Evolutionary conservation across 2,113 vertebrate genomes (phyloP), one percentile per base, ranked within the genome.

Genomic region (Mirza zaza): DNA sequence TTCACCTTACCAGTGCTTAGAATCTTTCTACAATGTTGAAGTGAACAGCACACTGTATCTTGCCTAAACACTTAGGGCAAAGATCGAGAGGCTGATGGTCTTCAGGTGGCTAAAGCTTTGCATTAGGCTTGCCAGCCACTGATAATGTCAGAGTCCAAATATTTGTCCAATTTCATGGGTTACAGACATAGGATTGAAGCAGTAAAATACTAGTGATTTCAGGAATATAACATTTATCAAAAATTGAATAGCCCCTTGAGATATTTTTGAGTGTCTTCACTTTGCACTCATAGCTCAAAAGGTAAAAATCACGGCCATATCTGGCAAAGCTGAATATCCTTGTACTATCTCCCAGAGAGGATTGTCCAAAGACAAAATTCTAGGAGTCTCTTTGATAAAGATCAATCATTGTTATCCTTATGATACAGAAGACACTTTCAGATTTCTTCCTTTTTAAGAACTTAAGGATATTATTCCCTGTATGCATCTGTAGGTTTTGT

Each of bases 261-360:
- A 80, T 94, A 90, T 96, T 95, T 57, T 95, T 94, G 7, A 27
- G 39, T 86, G 97, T 98, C 94, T 98, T 98, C 87, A 99, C 48
- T 32, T 95, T 98, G 0, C 98, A 98, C 29, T 98, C 97, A 93
- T 98, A 99, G 68, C 50, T 91, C 48, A 63, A 93, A 84, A 96
- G 97, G 97, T 98, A 99, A 98, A 99, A 98, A 96, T 98, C 97
- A 97, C 98, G 98, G 85, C 98, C 98, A 87, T 98, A 99, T 85
- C 98, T 97, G 87, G 98, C 98, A 98, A 99, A 99, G 87, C 98
- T 99, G 96, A 98, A 98, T 94, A 98, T 98, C 17, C 98, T 98
- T 97, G 98, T 91, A 98, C 98, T 98, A 97, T 97, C 95, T 93
- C 94, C 97, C 32, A 98, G 98, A 87, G 98, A 98, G 55, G 98